Conservation (phyloP, 2,113 vertebrate genomes). For the Sardina pilchardus region DNA sequence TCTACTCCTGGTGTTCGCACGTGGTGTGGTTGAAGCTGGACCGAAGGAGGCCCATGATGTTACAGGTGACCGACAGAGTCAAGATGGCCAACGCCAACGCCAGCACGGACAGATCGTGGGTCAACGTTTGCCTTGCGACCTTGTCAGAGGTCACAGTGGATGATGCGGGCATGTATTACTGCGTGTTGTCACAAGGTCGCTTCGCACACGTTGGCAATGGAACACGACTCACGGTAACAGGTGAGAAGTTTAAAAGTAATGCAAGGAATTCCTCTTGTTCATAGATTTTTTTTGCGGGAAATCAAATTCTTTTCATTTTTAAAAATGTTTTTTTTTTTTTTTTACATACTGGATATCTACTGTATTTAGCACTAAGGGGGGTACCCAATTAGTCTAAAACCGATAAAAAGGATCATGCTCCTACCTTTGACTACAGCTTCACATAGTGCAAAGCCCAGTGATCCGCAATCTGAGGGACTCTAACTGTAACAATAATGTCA, state of each 20-base stretch:
- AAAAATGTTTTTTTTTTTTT: no score
- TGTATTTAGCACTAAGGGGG: no score
- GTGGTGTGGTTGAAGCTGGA: conserved; percentile 28
- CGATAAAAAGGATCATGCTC: no score
- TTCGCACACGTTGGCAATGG: conserved; percentile 38
- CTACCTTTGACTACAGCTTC: no score
- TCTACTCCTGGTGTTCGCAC: conserved; percentile 15
- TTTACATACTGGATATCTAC: no score
- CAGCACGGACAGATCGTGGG: background rate
- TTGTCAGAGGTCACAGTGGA: conserved; percentile 14
- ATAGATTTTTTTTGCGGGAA: no score
- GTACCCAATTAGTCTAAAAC: background rate
- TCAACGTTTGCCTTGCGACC: conserved; percentile 8
- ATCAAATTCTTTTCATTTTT: no score
- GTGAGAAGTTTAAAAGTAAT: background rate
- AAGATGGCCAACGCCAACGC: background rate
- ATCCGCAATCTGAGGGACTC: no score
- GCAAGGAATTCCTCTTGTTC: no score
- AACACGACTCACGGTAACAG: conserved; percentile 31
- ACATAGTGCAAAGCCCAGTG: no score
- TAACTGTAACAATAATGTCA: no score
- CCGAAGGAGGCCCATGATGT: background rate
- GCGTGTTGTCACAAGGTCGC: conserved; percentile 1
- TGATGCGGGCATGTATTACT: conserved; percentile 34
- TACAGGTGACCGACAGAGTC: conserved; percentile 21